Evolutionary conservation across 2,113 vertebrate genomes (phyloP).

Genomic region (Eclectus roratus): DNA sequence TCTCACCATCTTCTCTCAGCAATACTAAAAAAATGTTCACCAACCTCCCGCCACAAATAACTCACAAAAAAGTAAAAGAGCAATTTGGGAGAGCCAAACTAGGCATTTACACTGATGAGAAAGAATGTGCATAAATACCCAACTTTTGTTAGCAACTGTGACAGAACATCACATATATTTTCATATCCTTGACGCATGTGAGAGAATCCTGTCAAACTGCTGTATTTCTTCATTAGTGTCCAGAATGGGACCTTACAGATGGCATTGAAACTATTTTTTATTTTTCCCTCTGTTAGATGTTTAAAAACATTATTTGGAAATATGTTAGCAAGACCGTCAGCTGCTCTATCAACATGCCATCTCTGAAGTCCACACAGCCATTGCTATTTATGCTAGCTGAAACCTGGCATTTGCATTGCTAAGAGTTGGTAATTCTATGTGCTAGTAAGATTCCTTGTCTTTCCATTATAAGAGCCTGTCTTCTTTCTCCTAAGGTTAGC

Average conservation of each 20-base stretch:
- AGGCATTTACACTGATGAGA: not conserved
- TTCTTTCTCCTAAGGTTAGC: not conserved
- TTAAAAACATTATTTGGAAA: not conserved
- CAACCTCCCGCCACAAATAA: not conserved
- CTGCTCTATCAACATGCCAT: not conserved
- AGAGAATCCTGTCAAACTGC: not conserved
- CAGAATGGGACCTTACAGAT: not conserved
- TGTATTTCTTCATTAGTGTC: not conserved
- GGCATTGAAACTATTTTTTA: not conserved
- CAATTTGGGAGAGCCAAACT: not conserved
- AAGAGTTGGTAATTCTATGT: not conserved
- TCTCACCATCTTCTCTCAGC: not conserved
- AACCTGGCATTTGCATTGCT: not conserved
- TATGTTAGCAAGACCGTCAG: not conserved
- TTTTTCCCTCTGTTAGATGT: not conserved
- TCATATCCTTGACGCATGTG: fast-evolving
- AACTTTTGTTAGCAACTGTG: not conserved
- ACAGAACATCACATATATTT: not conserved
- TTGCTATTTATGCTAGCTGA: not conserved
- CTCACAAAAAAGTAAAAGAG: not conserved
- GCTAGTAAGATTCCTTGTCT: not conserved
- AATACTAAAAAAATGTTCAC: not conserved
- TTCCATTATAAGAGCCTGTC: not conserved
- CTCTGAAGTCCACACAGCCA: not conserved
- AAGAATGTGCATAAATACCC: not conserved